Base-by-base conservation (phyloP, 2,113 vertebrate genomes). In the Benitochromis conjunctus region DNA sequence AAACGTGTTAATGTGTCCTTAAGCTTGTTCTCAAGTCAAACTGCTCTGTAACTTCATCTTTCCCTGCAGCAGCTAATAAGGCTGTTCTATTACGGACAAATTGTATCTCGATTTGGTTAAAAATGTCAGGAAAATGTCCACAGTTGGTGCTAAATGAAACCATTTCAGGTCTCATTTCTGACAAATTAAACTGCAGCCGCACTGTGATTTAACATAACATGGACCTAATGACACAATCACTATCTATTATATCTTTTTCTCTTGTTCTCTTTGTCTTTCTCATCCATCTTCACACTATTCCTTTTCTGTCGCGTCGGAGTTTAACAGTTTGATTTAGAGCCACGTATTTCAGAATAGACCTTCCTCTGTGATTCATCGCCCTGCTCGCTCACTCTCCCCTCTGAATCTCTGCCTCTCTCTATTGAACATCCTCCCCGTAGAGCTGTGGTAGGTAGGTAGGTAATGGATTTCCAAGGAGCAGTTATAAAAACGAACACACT, bases 271-370 rank as follows among this genome's bases (percentile, higher is more conserved):
- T 74, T 71, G 21, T 43, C 69, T 79, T 29, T 38, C 80, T 60
- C 80, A 69, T 89, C 69, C 21, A 34, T 85, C 80, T 88, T 66
- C 11, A 8, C 13, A 74, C 54, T 83, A 12, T 81, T 87, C 80
- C 60, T 81, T 80, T n/a, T 41, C 83, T 18, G 79, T 64, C 56
- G 4, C 21, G 83, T 83, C 12, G 7, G 18, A 62, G 71, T 88
- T 89, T 86, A 86, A 88, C 57, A n/a, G 55, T 85, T 81, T 90
- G 86, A 91, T 91, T 91, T 88, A 92, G 56, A 77, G 82, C 31
- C 84, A 36, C 80, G 16, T 85, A 58, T 82, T 81, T 83, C 81
- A 83, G 54, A 46, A 57, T 53, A 71, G 81, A 87, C 51, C 36
- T 66, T 87, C 80, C 14, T 38, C 62, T 21, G 38, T 43, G 66